Evolutionary conservation across 2,888 invertebrate genomes (phyloP).

Genomic region (Drosophila longiperda): DNA sequence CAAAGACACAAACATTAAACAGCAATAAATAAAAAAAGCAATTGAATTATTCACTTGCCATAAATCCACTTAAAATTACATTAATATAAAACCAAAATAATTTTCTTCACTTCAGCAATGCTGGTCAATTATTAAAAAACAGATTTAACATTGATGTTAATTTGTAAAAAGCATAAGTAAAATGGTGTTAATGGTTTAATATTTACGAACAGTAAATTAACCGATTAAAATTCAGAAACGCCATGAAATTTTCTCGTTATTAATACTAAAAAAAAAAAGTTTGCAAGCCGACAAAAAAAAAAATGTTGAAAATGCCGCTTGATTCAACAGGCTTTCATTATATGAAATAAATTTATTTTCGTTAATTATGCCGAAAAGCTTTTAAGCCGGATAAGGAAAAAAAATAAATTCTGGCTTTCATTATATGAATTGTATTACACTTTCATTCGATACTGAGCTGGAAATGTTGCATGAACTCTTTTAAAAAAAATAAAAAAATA

Average conservation of each 20-base stretch:
- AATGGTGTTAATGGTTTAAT: not conserved
- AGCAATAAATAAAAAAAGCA: conserved; percentile 18
- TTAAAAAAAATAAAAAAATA: no score
- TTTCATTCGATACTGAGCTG: not conserved
- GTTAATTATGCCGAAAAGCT: no score
- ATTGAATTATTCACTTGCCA: not conserved
- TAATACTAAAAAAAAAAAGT: no score
- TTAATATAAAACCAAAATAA: no score
- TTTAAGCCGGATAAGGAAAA: no score
- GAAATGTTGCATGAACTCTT: not conserved
- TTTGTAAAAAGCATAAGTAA: not conserved
- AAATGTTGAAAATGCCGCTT: not conserved
- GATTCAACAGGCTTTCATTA: not conserved
- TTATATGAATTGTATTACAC: no score
- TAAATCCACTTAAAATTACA: not conserved
- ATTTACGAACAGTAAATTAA: no score
- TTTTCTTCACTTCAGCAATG: not conserved
- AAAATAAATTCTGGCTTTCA: not conserved
- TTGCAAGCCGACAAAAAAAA: not conserved
- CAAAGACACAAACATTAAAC: conserved; percentile 55
- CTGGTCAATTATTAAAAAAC: not conserved
- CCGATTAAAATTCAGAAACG: no score
- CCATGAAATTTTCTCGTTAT: no score
- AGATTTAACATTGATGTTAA: not conserved
- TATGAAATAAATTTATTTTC: no score